A percentile compares a stretch with the other conserved stretches of the same genome.
Evolutionary conservation across 2,888 invertebrate genomes (phyloP).

Genomic region (Papilio protenor): DNA sequence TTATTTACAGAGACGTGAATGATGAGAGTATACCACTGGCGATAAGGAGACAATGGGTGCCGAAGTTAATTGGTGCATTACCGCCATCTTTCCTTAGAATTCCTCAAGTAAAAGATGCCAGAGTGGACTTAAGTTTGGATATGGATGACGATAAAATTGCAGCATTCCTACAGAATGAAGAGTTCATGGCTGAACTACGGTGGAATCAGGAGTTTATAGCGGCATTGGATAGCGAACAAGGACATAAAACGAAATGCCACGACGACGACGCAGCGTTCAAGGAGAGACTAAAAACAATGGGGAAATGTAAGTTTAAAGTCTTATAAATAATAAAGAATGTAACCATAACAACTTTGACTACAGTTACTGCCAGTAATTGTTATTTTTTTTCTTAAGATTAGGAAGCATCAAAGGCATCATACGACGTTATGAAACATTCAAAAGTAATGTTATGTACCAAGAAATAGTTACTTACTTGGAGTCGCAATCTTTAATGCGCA

Average conservation of each 20-base stretch:
- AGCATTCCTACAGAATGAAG: slow-evolving; percentile 94
- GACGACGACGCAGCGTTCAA: slow-evolving; percentile 90
- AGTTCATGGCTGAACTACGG: slow-evolving; percentile 93
- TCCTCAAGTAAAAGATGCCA: slow-evolving; percentile 77
- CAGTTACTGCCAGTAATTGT: not conserved
- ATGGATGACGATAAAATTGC: slow-evolving; percentile 95
- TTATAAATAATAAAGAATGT: not conserved
- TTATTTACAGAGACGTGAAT: slow-evolving; percentile 69
- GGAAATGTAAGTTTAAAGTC: slow-evolving; percentile 85
- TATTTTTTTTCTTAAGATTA: not conserved
- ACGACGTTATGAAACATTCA: not conserved
- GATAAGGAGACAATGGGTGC: slow-evolving; percentile 88
- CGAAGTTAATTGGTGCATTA: slow-evolving; percentile 90
- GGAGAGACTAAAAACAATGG: slow-evolving; percentile 92
- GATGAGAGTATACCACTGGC: slow-evolving; percentile 77
- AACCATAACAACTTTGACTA: no score
- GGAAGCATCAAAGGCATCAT: no score
- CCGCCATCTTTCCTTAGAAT: slow-evolving; percentile 92
- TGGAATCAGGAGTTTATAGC: slow-evolving; percentile 95
- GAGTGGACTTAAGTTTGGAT: slow-evolving; percentile 81
- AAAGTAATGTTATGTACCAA: not conserved
- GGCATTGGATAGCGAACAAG: slow-evolving; percentile 90
- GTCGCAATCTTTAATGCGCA: not conserved
- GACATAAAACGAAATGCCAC: slow-evolving; percentile 77
- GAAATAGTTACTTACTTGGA: not conserved